Percentiles rank a stretch among this genome's conserved stretches.
Conservation (phyloP, 2,888 invertebrate species). For the Eugnorisma glareosa region DNA sequence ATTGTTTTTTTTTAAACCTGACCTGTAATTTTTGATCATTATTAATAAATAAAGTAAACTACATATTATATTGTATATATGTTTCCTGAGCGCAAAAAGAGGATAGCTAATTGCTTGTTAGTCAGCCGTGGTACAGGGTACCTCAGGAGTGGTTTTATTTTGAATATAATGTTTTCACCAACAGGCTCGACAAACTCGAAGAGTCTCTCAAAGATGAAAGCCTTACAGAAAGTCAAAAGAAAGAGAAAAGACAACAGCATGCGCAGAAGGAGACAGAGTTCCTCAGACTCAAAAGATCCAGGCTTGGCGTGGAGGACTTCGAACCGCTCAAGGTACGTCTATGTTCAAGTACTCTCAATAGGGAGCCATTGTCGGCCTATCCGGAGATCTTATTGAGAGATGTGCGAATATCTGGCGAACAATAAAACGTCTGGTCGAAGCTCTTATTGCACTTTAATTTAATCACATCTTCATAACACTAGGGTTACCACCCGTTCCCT, state of each 20-base stretch:
- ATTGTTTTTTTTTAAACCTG: no score
- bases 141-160: background rate
- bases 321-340: slow-evolving; percentile 97
- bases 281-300: slow-evolving; percentile 97
- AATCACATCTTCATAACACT: slow-evolving; percentile 2
- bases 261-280: slow-evolving; percentile 99
- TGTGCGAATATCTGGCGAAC: slow-evolving; percentile 26
- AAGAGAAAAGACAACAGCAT: slow-evolving; percentile 98
- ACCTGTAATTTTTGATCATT: no score
- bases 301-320: slow-evolving; percentile 99
- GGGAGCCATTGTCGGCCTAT: slow-evolving; percentile 18
- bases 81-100: background rate
- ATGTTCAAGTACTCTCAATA: slow-evolving; percentile 13
- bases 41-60: no score
- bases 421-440: slow-evolving; percentile 21
- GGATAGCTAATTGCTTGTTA: background rate
- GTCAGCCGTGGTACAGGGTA: background rate
- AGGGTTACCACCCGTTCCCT: background rate
- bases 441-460: background rate
- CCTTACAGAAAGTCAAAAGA: slow-evolving; percentile 97
- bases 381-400: slow-evolving; percentile 23
- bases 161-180: background rate
- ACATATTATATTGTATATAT: background rate
- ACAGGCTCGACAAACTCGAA: slow-evolving; percentile 97
- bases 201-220: slow-evolving; percentile 99